Evolutionary conservation across 2,888 invertebrate genomes (phyloP).

Genomic region (Phragmatobia fuliginosa): DNA sequence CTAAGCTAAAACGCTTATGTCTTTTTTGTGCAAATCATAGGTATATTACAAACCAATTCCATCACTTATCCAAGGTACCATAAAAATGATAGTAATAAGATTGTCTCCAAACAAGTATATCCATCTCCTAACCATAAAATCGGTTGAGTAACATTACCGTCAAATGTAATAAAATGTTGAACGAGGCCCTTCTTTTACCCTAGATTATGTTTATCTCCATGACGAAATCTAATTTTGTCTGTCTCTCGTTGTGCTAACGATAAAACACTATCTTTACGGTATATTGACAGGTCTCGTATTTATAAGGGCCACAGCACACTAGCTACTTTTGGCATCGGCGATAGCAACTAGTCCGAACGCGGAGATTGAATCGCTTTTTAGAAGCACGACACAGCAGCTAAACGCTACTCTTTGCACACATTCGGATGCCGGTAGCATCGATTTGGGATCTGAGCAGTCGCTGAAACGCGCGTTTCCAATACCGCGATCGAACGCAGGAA

Average conservation of each 20-base stretch:
- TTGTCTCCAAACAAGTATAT: neutral
- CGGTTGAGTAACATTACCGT: neutral
- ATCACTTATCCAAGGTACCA: neutral
- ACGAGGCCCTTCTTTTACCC: neutral
- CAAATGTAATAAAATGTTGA: conserved; percentile 2
- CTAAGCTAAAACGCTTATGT: neutral
- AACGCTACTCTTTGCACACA: too few relatives aligned
- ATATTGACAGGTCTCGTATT: neutral
- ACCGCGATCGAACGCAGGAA: too few relatives aligned
- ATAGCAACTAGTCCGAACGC: too few relatives aligned
- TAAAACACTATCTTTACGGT: conserved; percentile 21
- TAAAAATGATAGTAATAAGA: neutral
- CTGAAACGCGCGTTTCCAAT: too few relatives aligned
- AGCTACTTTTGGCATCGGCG: too few relatives aligned
- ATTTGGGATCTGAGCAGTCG: too few relatives aligned
- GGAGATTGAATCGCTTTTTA: too few relatives aligned
- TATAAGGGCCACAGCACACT: too few relatives aligned
- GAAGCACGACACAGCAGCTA: too few relatives aligned
- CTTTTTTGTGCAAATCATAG: neutral
- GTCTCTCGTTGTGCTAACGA: conserved; percentile 3
- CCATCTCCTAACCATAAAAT: conserved; percentile 3
- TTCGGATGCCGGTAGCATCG: too few relatives aligned
- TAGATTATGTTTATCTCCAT: conserved; percentile 7
- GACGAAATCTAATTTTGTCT: neutral
- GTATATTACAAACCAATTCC: neutral